A percentile compares a stretch with the other conserved stretches of the same genome.
These are phyloP conservation scores for Torymus texanus DNA, from an alignment of 2,888 invertebrate genomes.

Conservation along the genomic window DNA sequence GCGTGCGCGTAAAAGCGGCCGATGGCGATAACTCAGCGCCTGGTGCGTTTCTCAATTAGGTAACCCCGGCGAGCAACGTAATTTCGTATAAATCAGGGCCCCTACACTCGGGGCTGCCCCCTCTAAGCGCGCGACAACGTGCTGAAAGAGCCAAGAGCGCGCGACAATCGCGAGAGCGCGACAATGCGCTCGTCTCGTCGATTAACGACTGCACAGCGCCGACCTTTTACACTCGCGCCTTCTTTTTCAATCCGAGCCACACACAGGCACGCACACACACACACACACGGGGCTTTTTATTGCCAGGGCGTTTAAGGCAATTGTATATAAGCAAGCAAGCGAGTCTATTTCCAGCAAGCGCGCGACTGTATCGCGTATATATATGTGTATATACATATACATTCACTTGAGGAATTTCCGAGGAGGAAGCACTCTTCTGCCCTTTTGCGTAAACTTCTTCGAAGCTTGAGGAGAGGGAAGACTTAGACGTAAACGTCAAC, in stretches of 20 bases:
- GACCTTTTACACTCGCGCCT: background rate
- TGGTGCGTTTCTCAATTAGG: constrained; percentile 73
- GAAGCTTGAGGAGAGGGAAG: too few relatives aligned
- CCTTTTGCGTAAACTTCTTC: too few relatives aligned
- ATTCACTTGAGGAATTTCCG: too few relatives aligned
- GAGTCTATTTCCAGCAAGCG: too few relatives aligned
- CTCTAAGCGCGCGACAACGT: constrained; percentile 3
- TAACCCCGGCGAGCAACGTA: constrained; percentile 67
- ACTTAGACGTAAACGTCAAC: too few relatives aligned
- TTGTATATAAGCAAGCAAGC: too few relatives aligned
- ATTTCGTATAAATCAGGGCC: constrained; percentile 72
- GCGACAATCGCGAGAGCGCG: constrained; percentile 4
- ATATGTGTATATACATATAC: too few relatives aligned
- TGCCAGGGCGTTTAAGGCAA: background rate
- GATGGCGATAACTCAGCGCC: constrained; percentile 71
- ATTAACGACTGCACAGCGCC: background rate
- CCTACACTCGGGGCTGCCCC: constrained; percentile 28
- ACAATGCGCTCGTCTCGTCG: constrained; percentile 3
- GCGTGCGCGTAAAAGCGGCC: constrained; percentile 42
- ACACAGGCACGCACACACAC: too few relatives aligned
- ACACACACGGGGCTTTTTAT: background rate
- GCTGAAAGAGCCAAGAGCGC: background rate
- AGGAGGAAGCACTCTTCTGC: too few relatives aligned
- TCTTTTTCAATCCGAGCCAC: constrained; percentile 23
- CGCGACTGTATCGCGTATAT: too few relatives aligned